Base-by-base conservation (phyloP, 1,140 invertebrate species). In the Drosophila pseudoobscura region DNA sequence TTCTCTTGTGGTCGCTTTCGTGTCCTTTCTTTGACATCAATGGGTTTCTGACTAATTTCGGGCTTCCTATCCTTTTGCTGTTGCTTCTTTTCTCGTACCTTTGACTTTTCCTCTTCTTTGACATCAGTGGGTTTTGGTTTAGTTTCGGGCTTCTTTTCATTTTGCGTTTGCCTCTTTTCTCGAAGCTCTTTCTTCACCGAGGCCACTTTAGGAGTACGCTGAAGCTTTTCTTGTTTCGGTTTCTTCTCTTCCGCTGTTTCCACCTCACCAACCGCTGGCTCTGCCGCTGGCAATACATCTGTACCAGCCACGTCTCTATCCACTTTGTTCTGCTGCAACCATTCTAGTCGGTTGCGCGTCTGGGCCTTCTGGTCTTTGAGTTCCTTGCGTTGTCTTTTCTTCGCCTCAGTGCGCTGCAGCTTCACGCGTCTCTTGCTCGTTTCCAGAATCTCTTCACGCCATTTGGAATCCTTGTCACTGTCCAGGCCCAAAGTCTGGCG, bases 391-490 rank as follows among this genome's bases (percentile, higher is more conserved):
- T 70, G 89, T 6, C 69, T 47, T 6, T 73, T 69, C 26, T 78
- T 89, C 17, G 80, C 64, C 15, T 91, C 83, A 0, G 77, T 89
- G 13, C 74, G 66, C 13, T 77, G 47, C 0, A 78, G 50, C 66
- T 91, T 91, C 3, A 52, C 60, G 9, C 68, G 71, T 0, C 83
- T 68, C 54, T 89, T 91, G 62, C 88, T 91, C 5, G 72, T 63
- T 58, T 91, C 77, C 47, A 78, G 60, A 41, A 92, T 73, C 11
- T 80, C 75, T 3, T 78, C 59, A 8, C 78, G 70, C 90, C 90
- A 92, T 20, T 51, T 52, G 20, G 74, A 62, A 53, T 80, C 56
- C 29, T 75, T 73, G 13, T 69, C 63, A 6, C 41, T 64, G 20
- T 51, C 56, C 2, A 91, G 47, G 20, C 76, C 51, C 3, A 91